phyloP scores from a whole-genome alignment of 2,113 vertebrate genomes.

The Dasyprocta punctata region DNA sequence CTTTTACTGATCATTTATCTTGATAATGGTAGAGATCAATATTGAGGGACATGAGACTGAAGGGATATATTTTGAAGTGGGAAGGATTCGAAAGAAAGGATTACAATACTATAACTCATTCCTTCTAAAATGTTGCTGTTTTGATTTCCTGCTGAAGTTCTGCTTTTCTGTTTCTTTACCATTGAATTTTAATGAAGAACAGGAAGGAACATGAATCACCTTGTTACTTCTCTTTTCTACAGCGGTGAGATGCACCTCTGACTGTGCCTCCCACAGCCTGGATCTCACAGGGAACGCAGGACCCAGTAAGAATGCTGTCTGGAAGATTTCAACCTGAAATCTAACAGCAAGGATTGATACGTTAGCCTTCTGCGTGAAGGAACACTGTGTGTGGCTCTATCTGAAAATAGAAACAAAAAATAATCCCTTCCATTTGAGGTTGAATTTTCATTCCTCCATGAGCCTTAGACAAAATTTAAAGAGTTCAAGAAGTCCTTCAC shows the following conservation, averaged over 20 bases:
- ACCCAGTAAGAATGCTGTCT: neutral
- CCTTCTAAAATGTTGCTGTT: neutral
- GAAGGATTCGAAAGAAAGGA: neutral
- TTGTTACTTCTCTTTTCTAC: fast-evolving
- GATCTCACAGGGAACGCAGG: neutral
- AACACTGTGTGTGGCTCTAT: neutral
- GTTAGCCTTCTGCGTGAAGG: neutral
- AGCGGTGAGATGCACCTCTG: fast-evolving
- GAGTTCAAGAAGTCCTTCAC: neutral
- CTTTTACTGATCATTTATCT: fast-evolving
- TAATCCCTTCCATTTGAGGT: slow-evolving; percentile 2
- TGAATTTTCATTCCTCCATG: slow-evolving; percentile 52
- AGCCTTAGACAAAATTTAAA: slow-evolving; percentile 26
- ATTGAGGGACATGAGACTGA: neutral
- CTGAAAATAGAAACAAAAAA: neutral
- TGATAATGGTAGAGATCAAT: neutral
- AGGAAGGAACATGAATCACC: too few relatives aligned
- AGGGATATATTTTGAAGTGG: neutral
- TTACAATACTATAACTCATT: neutral
- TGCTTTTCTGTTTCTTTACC: neutral
- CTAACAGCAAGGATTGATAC: neutral
- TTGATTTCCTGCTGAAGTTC: neutral
- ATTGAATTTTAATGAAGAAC: neutral
- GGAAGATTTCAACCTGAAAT: neutral
- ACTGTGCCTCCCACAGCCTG: neutral